Evolutionary conservation across 2,797 vertebrate genomes (phyloP).

Genomic region (Coranthus polyacanthus): DNA sequence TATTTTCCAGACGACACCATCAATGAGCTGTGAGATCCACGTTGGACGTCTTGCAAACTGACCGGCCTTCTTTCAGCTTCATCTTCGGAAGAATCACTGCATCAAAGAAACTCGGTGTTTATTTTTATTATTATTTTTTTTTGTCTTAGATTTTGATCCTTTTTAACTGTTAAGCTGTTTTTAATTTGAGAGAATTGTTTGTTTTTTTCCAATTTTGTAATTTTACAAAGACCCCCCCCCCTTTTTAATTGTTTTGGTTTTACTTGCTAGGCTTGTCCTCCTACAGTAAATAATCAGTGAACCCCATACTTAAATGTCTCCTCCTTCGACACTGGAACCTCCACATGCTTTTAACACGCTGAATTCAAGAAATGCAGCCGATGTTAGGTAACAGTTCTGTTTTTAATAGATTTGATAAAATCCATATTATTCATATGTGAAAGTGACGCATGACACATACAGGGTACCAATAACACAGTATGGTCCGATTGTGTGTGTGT

Average conservation of each 20-base stretch:
- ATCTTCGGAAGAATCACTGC: constrained; percentile 23
- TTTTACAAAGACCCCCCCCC: neutral
- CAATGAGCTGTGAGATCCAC: constrained; percentile 61
- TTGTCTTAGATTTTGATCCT: constrained; percentile 12
- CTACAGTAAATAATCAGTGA: constrained; percentile 13
- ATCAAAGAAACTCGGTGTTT: constrained; percentile 31
- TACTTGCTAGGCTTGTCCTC: neutral
- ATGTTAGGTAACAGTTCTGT: constrained; percentile 43
- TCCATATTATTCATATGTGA: constrained; percentile 68
- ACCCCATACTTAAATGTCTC: neutral
- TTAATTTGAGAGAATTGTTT: constrained; percentile 19
- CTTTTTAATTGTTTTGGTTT: neutral
- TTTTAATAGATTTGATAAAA: constrained; percentile 77
- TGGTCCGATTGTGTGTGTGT: constrained; percentile 52
- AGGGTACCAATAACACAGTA: constrained; percentile 69
- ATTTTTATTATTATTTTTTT: constrained; percentile 13
- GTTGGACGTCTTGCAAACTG: neutral
- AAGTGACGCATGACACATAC: constrained; percentile 65
- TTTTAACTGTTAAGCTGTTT: constrained; percentile 16
- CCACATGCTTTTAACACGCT: neutral
- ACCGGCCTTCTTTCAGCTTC: too few species aligned
- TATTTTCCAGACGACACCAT: constrained; percentile 61
- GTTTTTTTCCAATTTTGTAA: constrained; percentile 10
- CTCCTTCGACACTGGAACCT: constrained; percentile 46
- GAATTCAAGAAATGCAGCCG: constrained; percentile 34